Evolutionary conservation across 2,888 invertebrate genomes (phyloP), one percentile per base, ranked within the genome.

Genomic region (Limnephilus rhombicus): DNA sequence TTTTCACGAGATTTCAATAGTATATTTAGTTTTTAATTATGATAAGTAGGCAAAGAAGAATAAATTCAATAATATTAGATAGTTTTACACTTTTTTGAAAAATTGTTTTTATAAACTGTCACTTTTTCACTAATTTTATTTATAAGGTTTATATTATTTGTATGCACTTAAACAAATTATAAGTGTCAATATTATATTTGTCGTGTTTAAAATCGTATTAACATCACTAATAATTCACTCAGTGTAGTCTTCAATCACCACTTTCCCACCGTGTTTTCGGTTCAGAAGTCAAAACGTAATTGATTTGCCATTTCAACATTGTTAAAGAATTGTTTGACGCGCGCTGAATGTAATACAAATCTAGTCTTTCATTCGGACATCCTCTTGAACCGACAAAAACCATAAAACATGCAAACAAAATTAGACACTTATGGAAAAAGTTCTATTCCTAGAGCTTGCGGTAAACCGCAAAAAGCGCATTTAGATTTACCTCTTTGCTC

Each of bases 231-330:
- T 24, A 68, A 18, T 18, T 68, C 53, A 68, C 53, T 68, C 5
- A 68, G 18, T 18, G 7, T 7, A 0, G 53, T 68, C 53, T 68
- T 83, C 83, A 83, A 31, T 29, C 83, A 34, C 83, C 83, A 83
- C 83, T 83, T 83, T 34, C 37, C 34, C 1, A 31, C 83, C 83
- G 83, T 83, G 83, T 83, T 34, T 83, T 83, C 92, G 83, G 92
- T 83, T 92, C 91, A 90, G 83, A 89, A 91, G 93, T 92, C 93
- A 92, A 91, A 91, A 85, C 90, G 92, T 92, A 93, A 93, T 93
- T 93, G 93, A 93, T 93, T 93, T 92, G 91, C 92, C 92, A 93
- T 91, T 93, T 93, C 92, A 92, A 93, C 92, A 92, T 91, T 92
- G 93, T 91, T 92, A 92, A 92, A 92, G 92, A 92, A 93, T 92